Evolutionary conservation across 2,113 vertebrate genomes (phyloP).

Genomic region (Otocyon megalotis): DNA sequence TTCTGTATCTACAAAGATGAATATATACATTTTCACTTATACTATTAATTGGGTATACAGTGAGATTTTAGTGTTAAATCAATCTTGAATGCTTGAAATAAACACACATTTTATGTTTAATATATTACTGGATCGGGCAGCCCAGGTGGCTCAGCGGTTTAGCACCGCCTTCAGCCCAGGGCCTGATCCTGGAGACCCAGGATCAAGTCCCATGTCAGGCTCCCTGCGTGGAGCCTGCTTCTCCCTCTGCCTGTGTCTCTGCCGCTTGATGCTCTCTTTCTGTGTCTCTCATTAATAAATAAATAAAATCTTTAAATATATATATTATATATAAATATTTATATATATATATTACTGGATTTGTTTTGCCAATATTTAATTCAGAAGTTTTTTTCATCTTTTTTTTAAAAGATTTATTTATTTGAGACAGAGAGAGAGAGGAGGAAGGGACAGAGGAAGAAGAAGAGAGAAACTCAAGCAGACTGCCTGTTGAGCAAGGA

Average conservation of each 20-base stretch:
- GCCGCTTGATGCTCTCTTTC: too few relatives aligned
- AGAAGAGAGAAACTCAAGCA: neutral
- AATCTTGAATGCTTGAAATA: neutral
- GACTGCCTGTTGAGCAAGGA: neutral
- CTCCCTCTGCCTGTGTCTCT: too few relatives aligned
- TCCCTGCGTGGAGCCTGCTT: too few relatives aligned
- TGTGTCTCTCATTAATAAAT: too few relatives aligned
- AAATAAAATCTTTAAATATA: too few relatives aligned
- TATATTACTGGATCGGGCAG: neutral
- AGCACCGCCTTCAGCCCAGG: too few relatives aligned
- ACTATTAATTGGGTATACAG: neutral
- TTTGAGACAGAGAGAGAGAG: neutral
- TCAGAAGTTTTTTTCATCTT: neutral
- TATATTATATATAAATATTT: too few relatives aligned
- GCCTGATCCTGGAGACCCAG: too few relatives aligned
- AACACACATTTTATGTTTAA: neutral
- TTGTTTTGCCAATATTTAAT: slow-evolving; percentile 21
- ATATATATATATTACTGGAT: neutral
- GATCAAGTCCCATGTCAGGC: too few relatives aligned
- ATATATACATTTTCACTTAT: neutral
- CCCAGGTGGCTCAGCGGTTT: too few relatives aligned
- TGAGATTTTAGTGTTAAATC: neutral
- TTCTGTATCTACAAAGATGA: neutral
- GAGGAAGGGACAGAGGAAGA: neutral
- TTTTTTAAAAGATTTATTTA: neutral